Evolutionary conservation across 2,113 vertebrate genomes (phyloP).

Genomic region (Mirounga angustirostris): DNA sequence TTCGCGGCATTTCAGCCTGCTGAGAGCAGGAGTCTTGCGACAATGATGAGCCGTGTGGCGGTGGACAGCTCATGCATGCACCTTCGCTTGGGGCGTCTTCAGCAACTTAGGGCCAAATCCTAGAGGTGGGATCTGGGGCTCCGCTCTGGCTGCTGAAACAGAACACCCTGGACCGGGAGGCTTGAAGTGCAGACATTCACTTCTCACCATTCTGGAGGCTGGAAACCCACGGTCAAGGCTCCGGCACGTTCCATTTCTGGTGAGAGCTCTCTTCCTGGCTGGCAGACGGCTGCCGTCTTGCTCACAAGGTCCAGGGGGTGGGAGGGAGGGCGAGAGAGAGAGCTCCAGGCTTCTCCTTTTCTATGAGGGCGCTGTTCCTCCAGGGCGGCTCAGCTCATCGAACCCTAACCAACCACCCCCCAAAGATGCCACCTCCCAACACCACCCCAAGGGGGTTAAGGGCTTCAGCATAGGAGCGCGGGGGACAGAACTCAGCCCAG

Average conservation of each 20-base stretch:
- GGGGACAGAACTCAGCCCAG: no score
- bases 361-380: neutral
- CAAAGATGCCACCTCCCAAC: neutral
- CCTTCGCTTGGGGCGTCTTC: neutral
- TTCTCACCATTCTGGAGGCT: neutral
- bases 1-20: rapidly evolving
- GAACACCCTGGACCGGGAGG: neutral
- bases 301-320: neutral
- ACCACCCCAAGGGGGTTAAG: no score
- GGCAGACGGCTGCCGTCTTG: neutral
- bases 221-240: neutral
- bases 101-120: neutral
- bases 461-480: no score
- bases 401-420: neutral
- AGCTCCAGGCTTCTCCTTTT: neutral
- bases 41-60: rapidly evolving
- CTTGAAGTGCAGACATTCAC: no score
- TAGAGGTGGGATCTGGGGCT: no score
- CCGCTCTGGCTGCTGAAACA: neutral
- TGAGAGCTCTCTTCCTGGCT: neutral
- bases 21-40: rapidly evolving
- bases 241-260: neutral
- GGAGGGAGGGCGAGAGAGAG: neutral
- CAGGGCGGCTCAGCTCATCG: neutral
- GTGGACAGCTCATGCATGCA: rapidly evolving